Evolutionary conservation across 2,797 vertebrate species (phyloP), one percentile per base, ranked within the genome.

Genomic region (Melanitta fusca): DNA sequence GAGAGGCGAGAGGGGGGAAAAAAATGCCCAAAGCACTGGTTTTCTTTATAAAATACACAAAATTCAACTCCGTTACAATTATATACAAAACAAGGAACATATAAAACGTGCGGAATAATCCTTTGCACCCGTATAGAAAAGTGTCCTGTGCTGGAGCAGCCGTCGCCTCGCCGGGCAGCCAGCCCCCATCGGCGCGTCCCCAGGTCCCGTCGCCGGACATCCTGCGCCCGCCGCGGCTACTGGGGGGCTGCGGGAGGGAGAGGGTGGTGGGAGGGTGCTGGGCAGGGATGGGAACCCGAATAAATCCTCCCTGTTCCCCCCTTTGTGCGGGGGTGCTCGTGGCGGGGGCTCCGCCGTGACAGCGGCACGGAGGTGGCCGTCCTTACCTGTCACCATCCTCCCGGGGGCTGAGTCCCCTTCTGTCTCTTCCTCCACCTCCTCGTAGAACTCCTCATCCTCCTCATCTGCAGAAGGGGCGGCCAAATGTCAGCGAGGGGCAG

Each of bases 61-160:
- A 89, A 87, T 96, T 89, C 88, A 90, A 95, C 77, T 92, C 96
- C 69, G 95, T 97, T 96, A 96, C 95, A 97, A 96, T 93, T 97
- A 97, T 97, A 81, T 98, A 98, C 97, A 98, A 98, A 98, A 97
- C 79, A 93, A 92, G 36, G 84, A 61, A 88, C 94, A 95, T 97
- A 97, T 0, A 97, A 98, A 98, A 98, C 38, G 94, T 98, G 98
- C 32, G 97, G 98, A 98, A 98, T 93, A 89, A 80, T 97, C 91
- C 94, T 75, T 21, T 96, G 97, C 97, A 98, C 97, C 97, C 93
- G 15, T 61, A 90, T 98, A 97, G 94, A 98, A 98, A 98, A 98
- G 97, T 97, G 97, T 97, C 97, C 80, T 56, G 84, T 97, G 96
- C 97, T 96, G 96, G 89, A 18, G 90, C 95, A 83, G 72, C 62